Percentiles rank a stretch among this genome's conserved stretches.
These are phyloP conservation scores for Gopherus evgoodei DNA, from an alignment of 2,113 vertebrate genomes.

Conservation along the genomic window DNA sequence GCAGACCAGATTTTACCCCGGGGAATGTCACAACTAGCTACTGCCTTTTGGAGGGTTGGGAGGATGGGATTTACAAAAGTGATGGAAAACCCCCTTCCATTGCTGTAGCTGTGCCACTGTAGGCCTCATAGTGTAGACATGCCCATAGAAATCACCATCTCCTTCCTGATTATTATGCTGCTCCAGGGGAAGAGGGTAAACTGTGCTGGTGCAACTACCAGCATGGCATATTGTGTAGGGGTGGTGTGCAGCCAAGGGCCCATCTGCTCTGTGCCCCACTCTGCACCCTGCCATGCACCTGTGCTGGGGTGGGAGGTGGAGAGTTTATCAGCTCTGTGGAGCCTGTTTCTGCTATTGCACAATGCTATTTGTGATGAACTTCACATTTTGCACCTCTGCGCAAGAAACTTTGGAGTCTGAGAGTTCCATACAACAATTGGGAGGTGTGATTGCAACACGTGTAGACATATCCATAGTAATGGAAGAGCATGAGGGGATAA, in stretches of 20 bases:
- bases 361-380: neutral
- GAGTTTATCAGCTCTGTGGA: rapidly evolving
- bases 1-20: too few species aligned
- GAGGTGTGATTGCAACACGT: neutral
- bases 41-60: neutral
- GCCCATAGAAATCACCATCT: neutral
- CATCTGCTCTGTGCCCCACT: neutral
- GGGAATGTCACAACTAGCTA: neutral
- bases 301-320: neutral
- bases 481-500: neutral
- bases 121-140: neutral
- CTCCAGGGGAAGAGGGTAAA: neutral
- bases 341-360: neutral
- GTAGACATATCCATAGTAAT: constrained; percentile 19
- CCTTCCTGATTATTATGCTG: neutral
- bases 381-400: neutral
- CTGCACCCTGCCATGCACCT: neutral
- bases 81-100: neutral
- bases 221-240: neutral
- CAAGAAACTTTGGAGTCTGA: neutral
- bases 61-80: neutral
- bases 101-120: neutral
- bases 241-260: rapidly evolving
- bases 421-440: neutral
- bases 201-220: neutral